Evolutionary conservation across 2,888 invertebrate genomes (phyloP).

Genomic region (Microctonus brassicae): DNA sequence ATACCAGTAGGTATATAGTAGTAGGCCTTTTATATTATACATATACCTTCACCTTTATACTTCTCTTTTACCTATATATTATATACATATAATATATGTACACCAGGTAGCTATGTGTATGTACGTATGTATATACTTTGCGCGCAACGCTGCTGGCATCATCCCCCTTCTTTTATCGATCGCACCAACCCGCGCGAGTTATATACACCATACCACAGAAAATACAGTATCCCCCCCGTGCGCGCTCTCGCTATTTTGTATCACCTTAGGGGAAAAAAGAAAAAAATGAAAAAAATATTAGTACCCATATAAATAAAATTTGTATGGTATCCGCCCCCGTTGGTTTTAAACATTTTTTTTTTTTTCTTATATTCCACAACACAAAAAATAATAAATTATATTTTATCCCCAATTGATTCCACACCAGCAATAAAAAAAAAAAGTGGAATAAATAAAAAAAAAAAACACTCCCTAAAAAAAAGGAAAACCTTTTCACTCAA

Average conservation of each 20-base stretch:
- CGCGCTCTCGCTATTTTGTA: conserved; percentile 26
- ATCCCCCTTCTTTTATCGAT: conserved; percentile 28
- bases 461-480: no score
- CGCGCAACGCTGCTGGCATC: conserved; percentile 28
- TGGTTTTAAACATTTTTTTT: background rate
- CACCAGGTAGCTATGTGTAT: background rate
- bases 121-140: background rate
- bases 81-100: no score
- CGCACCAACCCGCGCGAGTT: conserved; percentile 1
- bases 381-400: background rate
- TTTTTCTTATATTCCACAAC: background rate
- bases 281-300: conserved; percentile 19
- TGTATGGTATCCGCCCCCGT: background rate
- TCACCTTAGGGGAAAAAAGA: conserved; percentile 18
- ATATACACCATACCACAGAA: conserved; percentile 22
- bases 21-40: conserved; percentile 14
- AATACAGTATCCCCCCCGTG: background rate
- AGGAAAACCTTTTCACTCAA: no score
- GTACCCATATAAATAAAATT: conserved; percentile 5
- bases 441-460: no score
- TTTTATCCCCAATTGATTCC: background rate
- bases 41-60: no score
- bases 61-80: background rate
- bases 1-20: no score
- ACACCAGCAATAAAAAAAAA: background rate